Evolutionary conservation across 2,888 invertebrate genomes (phyloP).

Genomic region (Gasteruption jaculator): DNA sequence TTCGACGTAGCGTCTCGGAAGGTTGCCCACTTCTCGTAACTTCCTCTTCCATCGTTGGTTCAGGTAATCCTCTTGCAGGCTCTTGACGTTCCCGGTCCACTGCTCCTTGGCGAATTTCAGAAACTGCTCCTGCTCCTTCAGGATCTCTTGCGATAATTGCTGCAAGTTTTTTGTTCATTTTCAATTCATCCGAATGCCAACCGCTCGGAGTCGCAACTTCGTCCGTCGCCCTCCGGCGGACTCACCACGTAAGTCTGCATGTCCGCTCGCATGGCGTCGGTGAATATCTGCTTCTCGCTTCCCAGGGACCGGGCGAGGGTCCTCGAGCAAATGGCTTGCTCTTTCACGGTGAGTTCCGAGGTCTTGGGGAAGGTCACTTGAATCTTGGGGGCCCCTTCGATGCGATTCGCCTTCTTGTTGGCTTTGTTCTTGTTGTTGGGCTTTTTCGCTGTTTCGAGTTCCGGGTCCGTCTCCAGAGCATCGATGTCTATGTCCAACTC

Average conservation of each 20-base stretch:
- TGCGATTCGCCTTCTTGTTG: neutral
- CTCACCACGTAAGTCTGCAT: slow-evolving; percentile 30
- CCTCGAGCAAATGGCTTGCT: slow-evolving; percentile 31
- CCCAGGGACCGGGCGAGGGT: slow-evolving; percentile 29
- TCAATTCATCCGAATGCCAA: too few species aligned
- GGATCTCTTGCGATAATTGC: slow-evolving; percentile 24
- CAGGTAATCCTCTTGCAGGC: slow-evolving; percentile 24
- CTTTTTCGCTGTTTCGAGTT: neutral
- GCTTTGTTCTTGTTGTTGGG: neutral
- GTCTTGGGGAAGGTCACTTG: slow-evolving; percentile 20
- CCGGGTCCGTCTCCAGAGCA: slow-evolving; percentile 11
- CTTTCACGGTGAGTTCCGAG: slow-evolving; percentile 24
- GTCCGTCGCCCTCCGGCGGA: too few species aligned
- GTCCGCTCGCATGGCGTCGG: slow-evolving; percentile 23
- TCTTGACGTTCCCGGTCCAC: slow-evolving; percentile 28
- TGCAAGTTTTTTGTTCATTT: slow-evolving; percentile 13
- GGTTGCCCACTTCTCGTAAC: slow-evolving; percentile 18
- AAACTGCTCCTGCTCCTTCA: slow-evolving; percentile 33
- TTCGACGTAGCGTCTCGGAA: slow-evolving; percentile 35
- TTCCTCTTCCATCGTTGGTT: slow-evolving; percentile 31
- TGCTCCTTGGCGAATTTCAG: slow-evolving; percentile 28
- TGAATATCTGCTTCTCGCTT: slow-evolving; percentile 24
- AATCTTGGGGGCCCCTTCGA: neutral
- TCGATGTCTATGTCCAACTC: slow-evolving; percentile 24
- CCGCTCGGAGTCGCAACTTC: too few species aligned